Percentiles rank a stretch among this genome's conserved stretches.
These are phyloP conservation scores for Octopus bimaculoides DNA, from an alignment of 1,140 invertebrate species.

Conservation along the genomic window DNA sequence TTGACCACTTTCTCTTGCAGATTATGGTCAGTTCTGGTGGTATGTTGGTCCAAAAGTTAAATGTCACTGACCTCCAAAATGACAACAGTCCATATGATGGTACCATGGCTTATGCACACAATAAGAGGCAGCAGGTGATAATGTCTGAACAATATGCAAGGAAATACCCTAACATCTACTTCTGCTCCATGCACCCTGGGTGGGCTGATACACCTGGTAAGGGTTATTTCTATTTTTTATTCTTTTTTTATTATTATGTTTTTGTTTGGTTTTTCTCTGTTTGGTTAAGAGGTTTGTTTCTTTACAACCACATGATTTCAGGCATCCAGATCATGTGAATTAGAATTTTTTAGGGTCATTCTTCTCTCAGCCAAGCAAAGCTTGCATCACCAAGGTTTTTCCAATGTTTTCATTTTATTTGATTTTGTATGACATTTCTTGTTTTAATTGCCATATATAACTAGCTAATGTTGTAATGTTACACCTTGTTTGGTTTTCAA, in stretches of 20 bases:
- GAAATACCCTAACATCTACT: constrained; percentile 57
- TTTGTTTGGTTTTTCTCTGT: no score
- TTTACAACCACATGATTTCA: no score
- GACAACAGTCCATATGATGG: constrained; percentile 58
- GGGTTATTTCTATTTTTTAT: neutral
- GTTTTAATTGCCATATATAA: no score
- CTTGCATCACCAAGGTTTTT: no score
- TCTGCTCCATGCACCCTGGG: constrained; percentile 61
- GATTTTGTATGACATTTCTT: no score
- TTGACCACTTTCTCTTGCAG: constrained; percentile 30
- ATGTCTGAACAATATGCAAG: constrained; percentile 59
- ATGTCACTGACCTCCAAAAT: constrained; percentile 58
- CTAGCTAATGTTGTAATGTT: no score
- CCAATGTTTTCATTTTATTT: no score
- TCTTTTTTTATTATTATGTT: neutral
- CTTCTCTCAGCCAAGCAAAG: no score
- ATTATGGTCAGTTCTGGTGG: constrained; percentile 61
- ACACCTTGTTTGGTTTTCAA: no score
- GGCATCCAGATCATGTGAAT: no score
- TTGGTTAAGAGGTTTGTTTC: no score
- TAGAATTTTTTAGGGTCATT: no score
- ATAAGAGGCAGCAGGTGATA: constrained; percentile 61
- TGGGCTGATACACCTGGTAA: constrained; percentile 61
- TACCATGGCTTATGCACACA: constrained; percentile 61
- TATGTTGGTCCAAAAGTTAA: constrained; percentile 60